A percentile compares a stretch with the other conserved stretches of the same genome.
Evolutionary conservation across 2,888 invertebrate species (phyloP).

Genomic region (Patella ulyssiponensis): DNA sequence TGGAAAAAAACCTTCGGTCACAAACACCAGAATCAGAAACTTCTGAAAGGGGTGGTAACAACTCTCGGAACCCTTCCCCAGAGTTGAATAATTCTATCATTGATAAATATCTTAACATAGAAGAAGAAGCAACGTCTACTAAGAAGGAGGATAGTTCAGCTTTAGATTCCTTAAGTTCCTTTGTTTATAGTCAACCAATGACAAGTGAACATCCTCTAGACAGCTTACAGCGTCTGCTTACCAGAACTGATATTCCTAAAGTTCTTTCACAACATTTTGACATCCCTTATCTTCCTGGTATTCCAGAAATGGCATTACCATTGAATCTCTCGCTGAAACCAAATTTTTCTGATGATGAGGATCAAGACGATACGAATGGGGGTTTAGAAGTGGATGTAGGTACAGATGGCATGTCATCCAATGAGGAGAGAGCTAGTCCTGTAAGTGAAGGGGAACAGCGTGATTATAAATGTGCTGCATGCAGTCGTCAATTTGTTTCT

Average conservation of each 20-base stretch:
- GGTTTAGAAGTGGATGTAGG: constrained; percentile 19
- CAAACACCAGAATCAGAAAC: constrained; percentile 26
- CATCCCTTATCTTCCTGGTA: constrained; percentile 30
- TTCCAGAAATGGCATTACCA: constrained; percentile 48
- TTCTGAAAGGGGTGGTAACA: background rate
- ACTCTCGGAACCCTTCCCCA: background rate
- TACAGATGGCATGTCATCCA: constrained; percentile 12
- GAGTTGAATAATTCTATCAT: constrained; percentile 30
- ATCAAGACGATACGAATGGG: constrained; percentile 25
- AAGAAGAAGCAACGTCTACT: constrained; percentile 27
- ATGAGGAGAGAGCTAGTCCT: constrained; percentile 43
- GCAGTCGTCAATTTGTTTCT: constrained; percentile 85
- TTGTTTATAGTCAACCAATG: constrained; percentile 68
- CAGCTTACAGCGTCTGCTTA: constrained; percentile 94
- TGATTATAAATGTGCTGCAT: constrained; percentile 66
- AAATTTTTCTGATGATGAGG: constrained; percentile 22
- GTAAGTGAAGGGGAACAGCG: constrained; percentile 54
- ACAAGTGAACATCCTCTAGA: constrained; percentile 87
- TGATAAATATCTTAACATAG: constrained; percentile 51
- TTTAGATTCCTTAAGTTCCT: constrained; percentile 66
- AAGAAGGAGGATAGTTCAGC: constrained; percentile 49
- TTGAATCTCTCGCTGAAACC: constrained; percentile 56
- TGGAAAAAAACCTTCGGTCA: constrained; percentile 34
- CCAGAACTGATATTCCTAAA: constrained; percentile 85
- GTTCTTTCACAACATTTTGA: constrained; percentile 14